Evolutionary conservation across 1,140 invertebrate species (phyloP).

Genomic region (Caenorhabditis latens): DNA sequence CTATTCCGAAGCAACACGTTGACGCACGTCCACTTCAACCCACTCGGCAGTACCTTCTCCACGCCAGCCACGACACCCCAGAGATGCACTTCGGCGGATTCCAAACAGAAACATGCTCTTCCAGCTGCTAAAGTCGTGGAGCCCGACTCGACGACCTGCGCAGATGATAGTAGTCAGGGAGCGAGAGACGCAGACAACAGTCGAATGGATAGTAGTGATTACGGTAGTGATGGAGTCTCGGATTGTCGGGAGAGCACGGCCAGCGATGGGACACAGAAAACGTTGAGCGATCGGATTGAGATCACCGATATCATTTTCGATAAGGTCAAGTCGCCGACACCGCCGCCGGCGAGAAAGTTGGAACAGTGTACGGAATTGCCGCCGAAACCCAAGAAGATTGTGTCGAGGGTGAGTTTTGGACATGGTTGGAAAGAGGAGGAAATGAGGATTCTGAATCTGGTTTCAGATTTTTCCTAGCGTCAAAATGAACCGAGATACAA

Average conservation of each 20-base stretch:
- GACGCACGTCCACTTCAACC: constrained; percentile 62
- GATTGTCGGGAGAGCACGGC: constrained; percentile 20
- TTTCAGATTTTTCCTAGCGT: too few relatives aligned
- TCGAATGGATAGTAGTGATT: constrained; percentile 49
- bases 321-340: constrained; percentile 20
- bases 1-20: constrained; percentile 63
- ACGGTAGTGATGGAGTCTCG: constrained; percentile 28
- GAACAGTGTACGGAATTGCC: constrained; percentile 57
- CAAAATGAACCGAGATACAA: too few relatives aligned
- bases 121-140: not conserved
- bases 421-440: not conserved
- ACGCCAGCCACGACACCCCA: constrained; percentile 41
- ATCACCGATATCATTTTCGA: constrained; percentile 59
- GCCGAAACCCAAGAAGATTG: constrained; percentile 58
- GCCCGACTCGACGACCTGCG: not conserved
- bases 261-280: constrained; percentile 44
- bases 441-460: too few relatives aligned
- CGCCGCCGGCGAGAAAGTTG: constrained; percentile 31
- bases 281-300: constrained; percentile 41
- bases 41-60: constrained; percentile 21
- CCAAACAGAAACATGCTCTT: constrained; percentile 35
- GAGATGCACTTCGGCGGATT: constrained; percentile 43
- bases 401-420: constrained; percentile 43
- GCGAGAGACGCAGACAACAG: constrained; percentile 31
- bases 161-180: constrained; percentile 10